Evolutionary conservation across 2,797 vertebrate species (phyloP).

Genomic region (Neopelma chrysocephalum): DNA sequence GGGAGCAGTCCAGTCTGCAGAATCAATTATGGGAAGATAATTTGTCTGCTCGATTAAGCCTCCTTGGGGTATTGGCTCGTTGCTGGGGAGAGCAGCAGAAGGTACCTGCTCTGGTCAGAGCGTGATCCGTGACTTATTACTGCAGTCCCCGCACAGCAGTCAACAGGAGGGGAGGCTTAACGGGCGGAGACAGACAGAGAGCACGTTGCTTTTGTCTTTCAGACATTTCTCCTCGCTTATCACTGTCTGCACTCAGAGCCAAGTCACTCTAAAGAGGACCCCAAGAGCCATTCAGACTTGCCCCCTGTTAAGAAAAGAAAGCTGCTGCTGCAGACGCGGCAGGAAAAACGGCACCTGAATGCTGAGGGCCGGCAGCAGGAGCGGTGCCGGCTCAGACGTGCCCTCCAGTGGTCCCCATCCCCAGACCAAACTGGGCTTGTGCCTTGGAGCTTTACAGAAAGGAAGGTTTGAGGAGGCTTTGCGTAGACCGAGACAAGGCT

Average conservation of each 20-base stretch:
- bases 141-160: not conserved
- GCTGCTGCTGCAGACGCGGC: not conserved
- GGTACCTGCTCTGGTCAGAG: not conserved
- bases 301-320: not conserved
- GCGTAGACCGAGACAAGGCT: not conserved
- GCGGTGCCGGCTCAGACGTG: not conserved
- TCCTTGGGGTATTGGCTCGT: slow-evolving; percentile 15
- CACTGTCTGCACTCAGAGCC: not conserved
- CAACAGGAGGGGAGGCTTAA: not conserved
- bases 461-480: not conserved
- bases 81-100: slow-evolving; percentile 32
- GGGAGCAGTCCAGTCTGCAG: slow-evolving; percentile 41
- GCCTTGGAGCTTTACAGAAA: not conserved
- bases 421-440: not conserved
- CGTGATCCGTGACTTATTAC: not conserved
- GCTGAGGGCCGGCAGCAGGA: not conserved
- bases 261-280: not conserved
- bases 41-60: slow-evolving; percentile 39
- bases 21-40: slow-evolving; percentile 54
- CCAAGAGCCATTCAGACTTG: not conserved
- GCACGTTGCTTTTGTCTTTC: not conserved
- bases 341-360: not conserved
- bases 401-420: slow-evolving; percentile 37
- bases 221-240: not conserved
- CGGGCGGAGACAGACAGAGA: not conserved